These are phyloP conservation scores for Amblyjoppa proteus DNA, from an alignment of 2,888 invertebrate genomes.

Conservation along the genomic window DNA sequence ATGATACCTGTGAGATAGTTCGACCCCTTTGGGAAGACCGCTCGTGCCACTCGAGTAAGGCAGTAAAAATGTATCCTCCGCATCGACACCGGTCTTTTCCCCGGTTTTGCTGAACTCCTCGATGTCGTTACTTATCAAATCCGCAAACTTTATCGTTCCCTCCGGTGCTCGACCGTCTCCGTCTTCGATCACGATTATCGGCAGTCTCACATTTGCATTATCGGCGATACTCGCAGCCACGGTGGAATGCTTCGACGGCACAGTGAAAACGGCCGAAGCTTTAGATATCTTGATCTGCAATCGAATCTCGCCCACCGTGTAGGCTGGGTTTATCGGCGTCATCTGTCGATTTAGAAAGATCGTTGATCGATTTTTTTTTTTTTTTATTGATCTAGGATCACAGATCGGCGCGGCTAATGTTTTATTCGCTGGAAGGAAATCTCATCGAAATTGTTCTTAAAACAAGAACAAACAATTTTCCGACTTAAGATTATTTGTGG, in stretches of 20 bases:
- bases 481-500: not conserved
- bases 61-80: slow-evolving; percentile 88
- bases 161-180: slow-evolving; percentile 48
- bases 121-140: slow-evolving; percentile 68
- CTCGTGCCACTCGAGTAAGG: slow-evolving; percentile 96
- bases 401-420: not conserved
- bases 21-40: slow-evolving; percentile 92
- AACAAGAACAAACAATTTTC: not conserved
- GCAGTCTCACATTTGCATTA: slow-evolving; percentile 69
- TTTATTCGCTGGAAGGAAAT: not conserved
- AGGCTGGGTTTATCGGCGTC: slow-evolving; percentile 70
- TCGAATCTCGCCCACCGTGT: slow-evolving; percentile 74
- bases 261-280: slow-evolving; percentile 73
- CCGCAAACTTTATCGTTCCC: slow-evolving; percentile 71
- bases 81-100: slow-evolving; percentile 45
- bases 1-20: slow-evolving; percentile 86
- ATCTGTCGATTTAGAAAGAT: slow-evolving; percentile 68
- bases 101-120: slow-evolving; percentile 68
- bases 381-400: not conserved
- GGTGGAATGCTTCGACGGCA: slow-evolving; percentile 66
- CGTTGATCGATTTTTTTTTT: slow-evolving; percentile 63
- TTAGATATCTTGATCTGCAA: slow-evolving; percentile 72
- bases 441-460: not conserved
- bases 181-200: slow-evolving; percentile 73
- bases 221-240: slow-evolving; percentile 64